Evolutionary conservation across 2,888 invertebrate species (phyloP), one percentile per base, ranked within the genome.

Genomic region (Boloria euphrosyne): DNA sequence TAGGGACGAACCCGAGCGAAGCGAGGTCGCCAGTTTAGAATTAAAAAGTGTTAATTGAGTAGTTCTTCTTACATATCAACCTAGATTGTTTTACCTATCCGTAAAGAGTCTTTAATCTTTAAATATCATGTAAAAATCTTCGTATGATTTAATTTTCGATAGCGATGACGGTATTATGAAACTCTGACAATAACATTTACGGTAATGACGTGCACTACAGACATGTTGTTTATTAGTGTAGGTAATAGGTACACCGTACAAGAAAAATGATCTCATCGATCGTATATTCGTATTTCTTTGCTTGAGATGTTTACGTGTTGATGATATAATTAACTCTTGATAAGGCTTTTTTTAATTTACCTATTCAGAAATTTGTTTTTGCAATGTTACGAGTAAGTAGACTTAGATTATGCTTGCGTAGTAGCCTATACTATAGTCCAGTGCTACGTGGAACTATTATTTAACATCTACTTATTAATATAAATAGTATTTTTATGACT

Each of bases 51-150:
- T n/a, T n/a, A n/a, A 61, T 65, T 66, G 52, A 58, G 38, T 50
- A 46, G 14, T 61, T 14, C 38, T 62, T 49, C 38, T 61, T 62
- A 47, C 46, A 57, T 51, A 57, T 62, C 51, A 18, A 49, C 62
- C 57, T 66, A 51, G 57, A 47, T 18, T 18, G 55, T 62, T 55
- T 65, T 60, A 54, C 54, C 59, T 62, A n/a, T n/a, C n/a, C n/a
- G n/a, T n/a, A n/a, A n/a, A n/a, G n/a, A n/a, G n/a, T n/a, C n/a
- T n/a, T n/a, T n/a, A n/a, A n/a, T 47, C n/a, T 54, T 55, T 38
- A 59, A 31, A 49, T 31, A 50, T 59, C 10, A 49, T 49, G 31
- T 16, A 47, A 47, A 57, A 57, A 44, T 2, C 49, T 44, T 22
- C 18, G 1, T n/a, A 44, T 13, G 16, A 18, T 43, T 43, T 27